Evolutionary conservation across 2,113 vertebrate species (phyloP).

Genomic region (Nanorana parkeri): DNA sequence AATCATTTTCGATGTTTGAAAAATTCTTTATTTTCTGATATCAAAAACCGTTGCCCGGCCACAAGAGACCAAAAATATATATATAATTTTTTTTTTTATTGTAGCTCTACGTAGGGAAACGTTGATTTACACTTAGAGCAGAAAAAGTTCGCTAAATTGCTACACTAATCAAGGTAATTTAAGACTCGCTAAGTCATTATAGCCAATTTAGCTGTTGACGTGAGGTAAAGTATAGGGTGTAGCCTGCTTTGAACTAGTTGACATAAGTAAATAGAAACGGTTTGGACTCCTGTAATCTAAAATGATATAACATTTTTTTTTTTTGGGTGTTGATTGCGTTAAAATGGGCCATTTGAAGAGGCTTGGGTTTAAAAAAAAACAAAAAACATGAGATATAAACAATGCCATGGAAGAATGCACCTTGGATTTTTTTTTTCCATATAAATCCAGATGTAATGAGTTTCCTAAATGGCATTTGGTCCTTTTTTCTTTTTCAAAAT

Average conservation of each 20-base stretch:
- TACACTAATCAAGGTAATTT: conserved; percentile 56
- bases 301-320: conserved; percentile 51
- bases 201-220: conserved; percentile 45
- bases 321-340: conserved; percentile 23
- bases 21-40: background rate
- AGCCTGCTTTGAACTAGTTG: conserved; percentile 55
- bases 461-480: conserved; percentile 5
- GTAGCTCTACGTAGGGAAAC: conserved; percentile 40
- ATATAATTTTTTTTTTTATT: background rate
- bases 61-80: background rate
- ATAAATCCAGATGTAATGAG: background rate
- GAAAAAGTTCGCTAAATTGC: conserved; percentile 45
- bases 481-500: too few species aligned
- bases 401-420: background rate
- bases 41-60: background rate
- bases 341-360: conserved; percentile 11
- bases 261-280: conserved; percentile 54
- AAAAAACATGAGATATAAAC: background rate
- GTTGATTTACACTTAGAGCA: conserved; percentile 48
- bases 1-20: conserved; percentile 6
- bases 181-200: conserved; percentile 52
- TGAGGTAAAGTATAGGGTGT: conserved; percentile 52
- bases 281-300: conserved; percentile 50
- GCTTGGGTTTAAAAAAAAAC: background rate
- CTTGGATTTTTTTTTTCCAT: background rate